Percentiles rank a stretch among this genome's conserved stretches.
Conservation (phyloP, 2,113 vertebrate genomes). For the Turnix velox region DNA sequence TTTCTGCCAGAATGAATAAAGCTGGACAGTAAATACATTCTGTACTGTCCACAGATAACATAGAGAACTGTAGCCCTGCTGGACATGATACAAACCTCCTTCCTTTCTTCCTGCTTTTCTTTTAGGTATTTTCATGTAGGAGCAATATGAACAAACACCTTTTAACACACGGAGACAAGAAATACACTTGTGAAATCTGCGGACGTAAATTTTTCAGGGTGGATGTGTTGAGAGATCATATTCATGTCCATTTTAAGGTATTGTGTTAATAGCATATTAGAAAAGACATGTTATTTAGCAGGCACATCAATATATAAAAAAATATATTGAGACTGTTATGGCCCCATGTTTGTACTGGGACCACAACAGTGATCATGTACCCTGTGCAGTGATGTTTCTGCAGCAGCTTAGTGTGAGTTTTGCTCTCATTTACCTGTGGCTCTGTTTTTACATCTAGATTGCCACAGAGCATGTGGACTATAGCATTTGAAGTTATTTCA, state of each 20-base stretch:
- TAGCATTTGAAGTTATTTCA: neutral
- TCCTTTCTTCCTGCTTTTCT: neutral
- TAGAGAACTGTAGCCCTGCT: neutral
- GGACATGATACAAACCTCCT: neutral
- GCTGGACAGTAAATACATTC: neutral
- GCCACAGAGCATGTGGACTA: neutral
- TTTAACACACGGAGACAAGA: slow-evolving; percentile 97
- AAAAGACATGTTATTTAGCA: neutral
- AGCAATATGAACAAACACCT: slow-evolving; percentile 99
- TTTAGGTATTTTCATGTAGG: slow-evolving; percentile 95
- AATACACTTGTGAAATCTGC: slow-evolving; percentile 98
- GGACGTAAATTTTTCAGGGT: slow-evolving; percentile 98
- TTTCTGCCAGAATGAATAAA: neutral
- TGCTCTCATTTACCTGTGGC: neutral
- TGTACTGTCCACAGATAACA: neutral
- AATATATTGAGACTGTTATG: neutral
- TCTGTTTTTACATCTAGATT: neutral
- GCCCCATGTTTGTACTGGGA: neutral
- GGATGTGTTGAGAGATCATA: slow-evolving; percentile 96
- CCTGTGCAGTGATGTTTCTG: neutral
- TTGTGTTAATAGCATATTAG: neutral
- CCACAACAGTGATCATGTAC: neutral
- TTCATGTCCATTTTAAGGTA: slow-evolving; percentile 99
- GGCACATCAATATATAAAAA: neutral
- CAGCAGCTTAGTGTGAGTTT: neutral